phyloP scores from a whole-genome alignment of 2,888 invertebrate species.

The Euplagia quadripunctaria region DNA sequence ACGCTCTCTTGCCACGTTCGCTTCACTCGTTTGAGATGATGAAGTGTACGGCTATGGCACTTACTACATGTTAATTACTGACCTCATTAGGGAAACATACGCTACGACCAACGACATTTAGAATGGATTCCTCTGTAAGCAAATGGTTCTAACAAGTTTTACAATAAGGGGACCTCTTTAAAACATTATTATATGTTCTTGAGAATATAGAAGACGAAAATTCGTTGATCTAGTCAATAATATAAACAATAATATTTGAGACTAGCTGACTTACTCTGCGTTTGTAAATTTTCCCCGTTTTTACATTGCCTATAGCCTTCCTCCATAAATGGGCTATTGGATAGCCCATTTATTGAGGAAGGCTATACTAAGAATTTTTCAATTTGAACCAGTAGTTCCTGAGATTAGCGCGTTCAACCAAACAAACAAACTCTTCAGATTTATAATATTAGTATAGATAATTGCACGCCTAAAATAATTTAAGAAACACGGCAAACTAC shows the following conservation, averaged over 20 bases:
- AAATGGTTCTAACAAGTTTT: not conserved
- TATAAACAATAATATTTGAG: not conserved
- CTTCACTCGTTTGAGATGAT: constrained; percentile 44
- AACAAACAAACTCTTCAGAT: too few species aligned
- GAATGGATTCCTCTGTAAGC: not conserved
- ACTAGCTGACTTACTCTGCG: too few species aligned
- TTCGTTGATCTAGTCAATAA: not conserved
- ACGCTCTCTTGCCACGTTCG: constrained; percentile 45
- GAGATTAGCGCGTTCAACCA: too few species aligned
- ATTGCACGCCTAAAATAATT: not conserved
- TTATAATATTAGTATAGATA: too few species aligned
- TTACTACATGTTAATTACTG: constrained; percentile 60
- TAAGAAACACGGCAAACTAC: not conserved
- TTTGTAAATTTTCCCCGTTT: too few species aligned
- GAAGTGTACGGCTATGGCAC: constrained; percentile 49
- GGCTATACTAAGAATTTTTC: too few species aligned
- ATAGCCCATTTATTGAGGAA: too few species aligned
- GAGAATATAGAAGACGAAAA: not conserved
- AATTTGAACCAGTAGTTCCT: too few species aligned
- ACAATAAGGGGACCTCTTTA: not conserved
- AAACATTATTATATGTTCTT: not conserved
- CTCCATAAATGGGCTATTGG: too few species aligned
- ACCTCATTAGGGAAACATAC: constrained; percentile 52
- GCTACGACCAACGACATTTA: constrained; percentile 21
- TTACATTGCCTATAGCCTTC: too few species aligned